A percentile compares a stretch with the other conserved stretches of the same genome.
These are phyloP conservation scores for Montifringilla adamsi DNA, from an alignment of 2,113 vertebrate genomes.

Conservation along the genomic window DNA sequence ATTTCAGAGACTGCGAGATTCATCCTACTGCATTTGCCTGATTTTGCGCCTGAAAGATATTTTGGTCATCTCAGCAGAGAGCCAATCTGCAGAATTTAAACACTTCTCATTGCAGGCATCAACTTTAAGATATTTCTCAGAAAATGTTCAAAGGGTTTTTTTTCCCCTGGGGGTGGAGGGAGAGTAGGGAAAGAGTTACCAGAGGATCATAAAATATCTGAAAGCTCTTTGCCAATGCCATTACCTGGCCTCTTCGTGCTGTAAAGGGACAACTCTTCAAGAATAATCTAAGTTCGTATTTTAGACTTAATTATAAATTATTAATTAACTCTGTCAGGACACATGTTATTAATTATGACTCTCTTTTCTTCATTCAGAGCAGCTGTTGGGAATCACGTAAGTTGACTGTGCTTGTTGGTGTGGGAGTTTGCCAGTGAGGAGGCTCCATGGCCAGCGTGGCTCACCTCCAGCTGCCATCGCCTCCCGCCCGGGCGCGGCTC, in stretches of 20 bases:
- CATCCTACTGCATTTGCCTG: slow-evolving; percentile 49
- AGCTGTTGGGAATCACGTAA: slow-evolving; percentile 70
- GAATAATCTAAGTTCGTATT: slow-evolving; percentile 68
- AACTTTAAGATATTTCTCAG: slow-evolving; percentile 58
- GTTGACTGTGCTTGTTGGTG: slow-evolving; percentile 37
- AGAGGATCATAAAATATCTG: slow-evolving; percentile 14
- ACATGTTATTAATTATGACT: slow-evolving; percentile 79
- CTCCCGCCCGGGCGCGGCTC: not conserved
- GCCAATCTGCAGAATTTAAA: slow-evolving; percentile 52
- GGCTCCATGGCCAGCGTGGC: not conserved
- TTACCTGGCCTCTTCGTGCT: slow-evolving; percentile 17
- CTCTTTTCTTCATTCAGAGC: slow-evolving; percentile 68
- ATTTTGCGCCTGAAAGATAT: slow-evolving; percentile 46
- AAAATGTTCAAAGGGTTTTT: slow-evolving; percentile 23
- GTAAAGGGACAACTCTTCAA: slow-evolving; percentile 60
- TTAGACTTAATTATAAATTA: slow-evolving; percentile 79
- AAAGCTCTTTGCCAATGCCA: not conserved
- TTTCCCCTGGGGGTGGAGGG: not conserved
- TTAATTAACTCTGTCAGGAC: slow-evolving; percentile 77
- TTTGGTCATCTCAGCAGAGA: slow-evolving; percentile 28
- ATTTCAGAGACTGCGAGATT: slow-evolving; percentile 36
- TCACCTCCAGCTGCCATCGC: not conserved
- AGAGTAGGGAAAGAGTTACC: not conserved
- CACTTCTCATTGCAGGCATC: slow-evolving; percentile 34
- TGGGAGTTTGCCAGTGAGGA: slow-evolving; percentile 15